Percentiles rank a stretch among this genome's conserved stretches.
phyloP scores from a whole-genome alignment of 2,797 vertebrate species.

The Sebastes taczanowskii region DNA sequence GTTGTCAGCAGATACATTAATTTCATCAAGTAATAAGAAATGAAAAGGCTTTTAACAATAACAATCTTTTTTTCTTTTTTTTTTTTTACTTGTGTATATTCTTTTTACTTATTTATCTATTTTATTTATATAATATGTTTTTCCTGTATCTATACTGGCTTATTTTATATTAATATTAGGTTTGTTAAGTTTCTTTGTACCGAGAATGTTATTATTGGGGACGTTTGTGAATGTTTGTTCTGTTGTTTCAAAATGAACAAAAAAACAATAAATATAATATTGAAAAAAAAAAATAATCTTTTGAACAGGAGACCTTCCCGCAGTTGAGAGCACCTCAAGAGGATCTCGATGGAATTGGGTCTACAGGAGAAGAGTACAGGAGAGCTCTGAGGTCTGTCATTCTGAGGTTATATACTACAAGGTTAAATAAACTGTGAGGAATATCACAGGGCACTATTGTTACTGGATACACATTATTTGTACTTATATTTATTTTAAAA shows the following conservation, averaged over 20 bases:
- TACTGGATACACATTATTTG: neutral
- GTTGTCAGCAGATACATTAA: neutral
- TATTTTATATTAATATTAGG: no score
- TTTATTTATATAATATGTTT: no score
- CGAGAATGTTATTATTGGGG: no score
- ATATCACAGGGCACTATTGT: rapidly evolving
- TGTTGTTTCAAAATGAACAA: no score
- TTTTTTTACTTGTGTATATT: no score
- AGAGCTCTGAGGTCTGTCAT: slow-evolving; percentile 86
- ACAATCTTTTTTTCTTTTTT: neutral
- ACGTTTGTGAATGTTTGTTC: no score
- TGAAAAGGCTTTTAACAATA: neutral
- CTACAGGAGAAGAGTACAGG: slow-evolving; percentile 92
- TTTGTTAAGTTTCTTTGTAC: no score
- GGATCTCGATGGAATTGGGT: slow-evolving; percentile 81
- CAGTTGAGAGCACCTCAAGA: slow-evolving; percentile 65
- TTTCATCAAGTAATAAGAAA: neutral
- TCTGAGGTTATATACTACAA: neutral
- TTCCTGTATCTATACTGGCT: no score
- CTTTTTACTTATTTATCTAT: no score
- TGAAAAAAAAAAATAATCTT: neutral
- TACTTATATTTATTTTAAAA: neutral
- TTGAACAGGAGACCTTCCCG: slow-evolving; percentile 69
- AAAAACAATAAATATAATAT: no score
- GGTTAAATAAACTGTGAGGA: neutral